A percentile compares a stretch with the other conserved stretches of the same genome.
Conservation (phyloP, 2,113 vertebrate species). For the Catharus bicknelli region DNA sequence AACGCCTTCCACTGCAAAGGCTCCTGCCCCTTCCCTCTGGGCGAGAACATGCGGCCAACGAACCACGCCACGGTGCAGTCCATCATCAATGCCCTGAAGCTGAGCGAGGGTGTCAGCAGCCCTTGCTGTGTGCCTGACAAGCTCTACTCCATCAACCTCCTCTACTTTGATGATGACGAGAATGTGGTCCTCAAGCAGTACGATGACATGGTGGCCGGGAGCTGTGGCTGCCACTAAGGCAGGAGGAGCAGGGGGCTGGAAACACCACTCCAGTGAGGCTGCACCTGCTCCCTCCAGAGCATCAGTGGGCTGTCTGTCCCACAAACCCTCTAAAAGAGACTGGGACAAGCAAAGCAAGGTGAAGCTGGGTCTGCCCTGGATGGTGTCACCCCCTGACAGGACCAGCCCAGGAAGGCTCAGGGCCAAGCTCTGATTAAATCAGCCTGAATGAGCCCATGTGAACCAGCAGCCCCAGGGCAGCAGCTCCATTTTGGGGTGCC, state of each 20-base stretch:
- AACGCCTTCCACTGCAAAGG: conserved; percentile 85
- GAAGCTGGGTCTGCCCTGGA: neutral
- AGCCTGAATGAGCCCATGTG: accelerated
- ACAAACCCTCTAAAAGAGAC: neutral
- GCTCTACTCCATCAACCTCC: conserved; percentile 80
- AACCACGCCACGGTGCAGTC: conserved; percentile 88
- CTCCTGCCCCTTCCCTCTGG: conserved; percentile 82
- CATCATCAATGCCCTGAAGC: conserved; percentile 81
- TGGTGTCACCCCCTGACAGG: neutral
- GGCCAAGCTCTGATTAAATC: neutral
- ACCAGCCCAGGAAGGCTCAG: neutral
- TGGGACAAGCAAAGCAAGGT: neutral
- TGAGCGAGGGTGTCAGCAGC: conserved; percentile 69
- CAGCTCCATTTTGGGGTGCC: neutral
- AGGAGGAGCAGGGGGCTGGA: neutral
- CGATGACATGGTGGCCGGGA: conserved; percentile 81
- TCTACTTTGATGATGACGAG: conserved; percentile 83
- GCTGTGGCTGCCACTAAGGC: conserved; percentile 81
- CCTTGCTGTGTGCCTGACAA: conserved; percentile 84
- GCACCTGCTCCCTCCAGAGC: neutral
- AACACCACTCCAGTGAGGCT: accelerated
- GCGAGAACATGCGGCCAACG: conserved; percentile 76
- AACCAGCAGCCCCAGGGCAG: neutral
- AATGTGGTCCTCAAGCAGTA: conserved; percentile 87
- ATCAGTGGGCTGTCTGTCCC: neutral